Conservation (phyloP, 2,888 invertebrate species). For the Epistrophe grossulariae region DNA sequence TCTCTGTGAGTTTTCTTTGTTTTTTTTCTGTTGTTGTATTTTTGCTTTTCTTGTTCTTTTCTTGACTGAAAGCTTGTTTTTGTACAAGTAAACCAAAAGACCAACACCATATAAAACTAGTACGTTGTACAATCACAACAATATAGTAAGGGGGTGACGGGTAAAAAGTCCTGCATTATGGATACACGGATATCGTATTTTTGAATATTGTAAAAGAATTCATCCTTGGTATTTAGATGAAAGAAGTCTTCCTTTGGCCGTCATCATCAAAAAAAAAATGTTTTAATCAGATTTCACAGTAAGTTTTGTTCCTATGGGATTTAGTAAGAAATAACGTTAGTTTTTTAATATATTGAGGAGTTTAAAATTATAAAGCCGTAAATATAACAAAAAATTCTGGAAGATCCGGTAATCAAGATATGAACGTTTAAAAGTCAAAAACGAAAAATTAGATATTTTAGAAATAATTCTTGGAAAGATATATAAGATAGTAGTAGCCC, state of each 20-base stretch:
- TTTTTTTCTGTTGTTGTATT: not conserved
- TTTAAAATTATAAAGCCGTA: no score
- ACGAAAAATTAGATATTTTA: no score
- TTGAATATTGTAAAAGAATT: not conserved
- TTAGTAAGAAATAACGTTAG: no score
- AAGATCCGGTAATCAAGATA: no score
- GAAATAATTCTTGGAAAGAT: no score
- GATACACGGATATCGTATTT: not conserved
- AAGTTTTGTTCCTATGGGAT: no score
- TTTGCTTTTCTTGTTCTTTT: constrained; percentile 5
- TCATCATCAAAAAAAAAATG: not conserved
- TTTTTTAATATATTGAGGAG: no score
- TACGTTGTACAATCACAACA: constrained; percentile 29
- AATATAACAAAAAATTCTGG: no score
- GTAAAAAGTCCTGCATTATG: not conserved
- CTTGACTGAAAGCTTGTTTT: constrained; percentile 37
- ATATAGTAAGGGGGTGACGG: not conserved
- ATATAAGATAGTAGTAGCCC: no score
- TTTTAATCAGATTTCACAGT: no score
- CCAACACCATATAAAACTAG: constrained; percentile 36
- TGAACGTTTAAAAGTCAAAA: no score
- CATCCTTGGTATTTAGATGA: not conserved
- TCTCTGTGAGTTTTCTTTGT: constrained; percentile 25
- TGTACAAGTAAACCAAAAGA: constrained; percentile 21
- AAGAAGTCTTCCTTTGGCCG: not conserved